Evolutionary conservation across 2,888 invertebrate genomes (phyloP).

Genomic region (Sepiola atlantica): DNA sequence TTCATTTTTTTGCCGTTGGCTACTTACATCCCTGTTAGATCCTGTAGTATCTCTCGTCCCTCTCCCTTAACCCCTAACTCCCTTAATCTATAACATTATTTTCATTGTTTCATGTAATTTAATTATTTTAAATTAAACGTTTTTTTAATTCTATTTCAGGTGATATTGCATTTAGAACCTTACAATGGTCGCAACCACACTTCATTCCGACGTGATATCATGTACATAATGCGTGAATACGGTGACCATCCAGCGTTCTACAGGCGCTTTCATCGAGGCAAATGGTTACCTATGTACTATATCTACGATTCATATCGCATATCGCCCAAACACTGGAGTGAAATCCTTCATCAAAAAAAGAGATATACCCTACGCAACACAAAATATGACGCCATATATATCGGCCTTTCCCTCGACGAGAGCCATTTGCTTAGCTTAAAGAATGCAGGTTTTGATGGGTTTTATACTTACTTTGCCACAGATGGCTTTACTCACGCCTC

Average conservation of each 20-base stretch:
- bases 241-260: slow-evolving; percentile 79
- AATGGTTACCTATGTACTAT: slow-evolving; percentile 79
- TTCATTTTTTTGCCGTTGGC: background rate
- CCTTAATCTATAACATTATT: too few species aligned
- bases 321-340: slow-evolving; percentile 77
- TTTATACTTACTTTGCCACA: slow-evolving; percentile 81
- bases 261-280: slow-evolving; percentile 63
- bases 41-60: background rate
- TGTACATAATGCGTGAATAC: slow-evolving; percentile 74
- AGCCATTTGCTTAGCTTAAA: slow-evolving; percentile 75
- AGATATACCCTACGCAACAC: slow-evolving; percentile 78
- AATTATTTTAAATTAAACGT: too few species aligned
- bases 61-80: too few species aligned
- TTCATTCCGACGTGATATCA: slow-evolving; percentile 71
- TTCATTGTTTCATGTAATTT: too few species aligned
- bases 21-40: background rate
- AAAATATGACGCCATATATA: slow-evolving; percentile 78
- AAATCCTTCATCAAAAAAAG: slow-evolving; percentile 71
- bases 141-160: slow-evolving; percentile 63
- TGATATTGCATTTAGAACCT: slow-evolving; percentile 80
- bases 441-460: slow-evolving; percentile 77
- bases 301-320: slow-evolving; percentile 81
- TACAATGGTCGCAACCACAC: slow-evolving; percentile 74
- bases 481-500: slow-evolving; percentile 82
- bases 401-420: slow-evolving; percentile 79